Conservation (phyloP, 2,888 invertebrate genomes). For the Zaprionus obscuricornis region DNA sequence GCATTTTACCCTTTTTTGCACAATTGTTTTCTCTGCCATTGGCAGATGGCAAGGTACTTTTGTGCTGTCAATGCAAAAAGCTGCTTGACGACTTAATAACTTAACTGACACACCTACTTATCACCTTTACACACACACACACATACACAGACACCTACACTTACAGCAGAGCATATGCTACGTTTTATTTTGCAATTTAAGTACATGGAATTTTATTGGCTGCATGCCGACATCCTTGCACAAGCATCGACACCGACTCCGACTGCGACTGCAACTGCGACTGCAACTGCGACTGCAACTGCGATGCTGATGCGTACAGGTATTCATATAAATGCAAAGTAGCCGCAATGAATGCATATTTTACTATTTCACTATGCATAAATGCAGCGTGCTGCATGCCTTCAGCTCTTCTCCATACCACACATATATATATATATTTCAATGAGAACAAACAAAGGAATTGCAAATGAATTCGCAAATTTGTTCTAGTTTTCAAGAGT, state of each 20-base stretch:
- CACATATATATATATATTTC: too few relatives aligned
- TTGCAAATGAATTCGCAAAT: constrained; percentile 7
- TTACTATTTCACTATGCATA: constrained; percentile 57
- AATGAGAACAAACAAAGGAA: constrained; percentile 6
- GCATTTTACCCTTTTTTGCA: constrained; percentile 8
- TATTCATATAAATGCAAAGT: constrained; percentile 73
- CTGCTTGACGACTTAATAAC: constrained; percentile 55
- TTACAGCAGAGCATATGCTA: not conserved
- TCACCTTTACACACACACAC: constrained; percentile 6
- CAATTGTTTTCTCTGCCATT: constrained; percentile 20
- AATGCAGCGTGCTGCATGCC: constrained; percentile 10
- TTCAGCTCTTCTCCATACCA: not conserved
- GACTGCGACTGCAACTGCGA: too few relatives aligned
- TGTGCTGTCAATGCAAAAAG: constrained; percentile 41
- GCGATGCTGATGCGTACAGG: constrained; percentile 10
- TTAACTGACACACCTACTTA: constrained; percentile 29
- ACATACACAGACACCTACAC: not conserved
- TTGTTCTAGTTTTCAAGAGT: constrained; percentile 6
- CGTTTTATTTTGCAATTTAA: constrained; percentile 31
- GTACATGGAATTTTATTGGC: constrained; percentile 50
- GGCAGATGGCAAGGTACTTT: constrained; percentile 41
- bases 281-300: too few relatives aligned
- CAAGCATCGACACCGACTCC: too few relatives aligned
- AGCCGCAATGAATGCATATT: constrained; percentile 59
- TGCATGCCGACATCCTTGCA: constrained; percentile 56